Conservation (phyloP, 2,797 vertebrate species). For the Steatocranus sp. region DNA sequence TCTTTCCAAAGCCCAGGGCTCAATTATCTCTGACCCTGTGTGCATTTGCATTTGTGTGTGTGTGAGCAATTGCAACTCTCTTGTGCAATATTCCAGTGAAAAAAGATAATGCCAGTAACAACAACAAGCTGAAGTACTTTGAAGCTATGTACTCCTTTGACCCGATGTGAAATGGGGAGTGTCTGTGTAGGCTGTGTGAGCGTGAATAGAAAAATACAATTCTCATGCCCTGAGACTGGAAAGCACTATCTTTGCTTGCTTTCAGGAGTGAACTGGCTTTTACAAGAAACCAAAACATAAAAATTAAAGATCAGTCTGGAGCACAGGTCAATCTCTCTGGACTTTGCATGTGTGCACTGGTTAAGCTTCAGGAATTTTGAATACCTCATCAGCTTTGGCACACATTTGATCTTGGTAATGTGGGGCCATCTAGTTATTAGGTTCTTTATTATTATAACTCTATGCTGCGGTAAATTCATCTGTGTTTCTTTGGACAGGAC, state of each 20-base stretch:
- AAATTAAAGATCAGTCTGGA: not conserved
- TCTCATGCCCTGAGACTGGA: not conserved
- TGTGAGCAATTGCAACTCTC: not conserved
- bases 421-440: not conserved
- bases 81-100: constrained; percentile 2
- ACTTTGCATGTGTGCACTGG: not conserved
- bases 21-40: constrained; percentile 23
- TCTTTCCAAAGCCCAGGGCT: constrained; percentile 38
- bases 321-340: not conserved
- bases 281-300: not conserved
- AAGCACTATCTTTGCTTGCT: not conserved
- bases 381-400: not conserved
- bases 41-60: not conserved
- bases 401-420: not conserved
- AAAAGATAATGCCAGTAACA: constrained; percentile 13
- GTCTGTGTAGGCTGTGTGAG: not conserved
- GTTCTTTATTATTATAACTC: not conserved
- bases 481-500: not conserved
- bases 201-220: not conserved
- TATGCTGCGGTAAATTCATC: not conserved
- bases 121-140: constrained; percentile 19
- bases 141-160: not conserved
- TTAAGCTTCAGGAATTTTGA: not conserved
- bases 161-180: not conserved
- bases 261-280: not conserved